Base-by-base conservation (phyloP, 2,797 vertebrate genomes). In the Anguilla anguilla region DNA sequence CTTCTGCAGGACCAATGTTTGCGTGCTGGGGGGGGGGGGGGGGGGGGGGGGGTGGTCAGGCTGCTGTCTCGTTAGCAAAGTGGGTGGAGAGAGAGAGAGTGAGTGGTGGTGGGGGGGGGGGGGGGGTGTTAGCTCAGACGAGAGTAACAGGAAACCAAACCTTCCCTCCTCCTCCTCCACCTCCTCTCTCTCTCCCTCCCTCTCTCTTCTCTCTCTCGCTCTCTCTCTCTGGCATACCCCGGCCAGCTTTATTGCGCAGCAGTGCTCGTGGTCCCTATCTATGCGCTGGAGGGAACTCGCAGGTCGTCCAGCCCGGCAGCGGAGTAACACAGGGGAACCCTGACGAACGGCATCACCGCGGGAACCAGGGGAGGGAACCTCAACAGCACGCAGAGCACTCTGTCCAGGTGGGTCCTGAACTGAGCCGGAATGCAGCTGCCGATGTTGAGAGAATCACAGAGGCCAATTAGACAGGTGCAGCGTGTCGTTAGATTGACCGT, bases 131-230 rank as follows among this genome's bases (percentile, higher is more conserved):
- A 91, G 93, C 90, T 91, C 89, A 94, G 94, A 86, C 86, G 85
- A 92, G 91, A 95, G 96, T 96, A 96, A 96, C 92, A 94, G 94
- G 96, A 96, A 95, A 96, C 96, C 94, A 93, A 91, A 92, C 92
- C 92, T 94, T 93, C 92, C 94, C 94, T 90, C 94, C 91, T 90
- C 94, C 91, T 84, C 86, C 77, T 87, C 92, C 94, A 85, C 88
- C 88, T 89, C 92, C 93, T 90, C 88, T 89, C 92, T 89, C 91
- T 88, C 89, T 89, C 89, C 92, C 91, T 92, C 83, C 57, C 79
- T 57, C 83, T 87, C 93, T 93, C 90, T 92, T 61, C 79, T 57
- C 83, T 87, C 93, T 93, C 90, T 91, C 91, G 89, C 84, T 61
- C 89, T 86, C 88, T 92, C 89, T 90, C 89, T 74, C 86, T 89